These are phyloP conservation scores for Thamnophis sirtalis DNA, from an alignment of 2,113 vertebrate genomes.

Conservation along the genomic window DNA sequence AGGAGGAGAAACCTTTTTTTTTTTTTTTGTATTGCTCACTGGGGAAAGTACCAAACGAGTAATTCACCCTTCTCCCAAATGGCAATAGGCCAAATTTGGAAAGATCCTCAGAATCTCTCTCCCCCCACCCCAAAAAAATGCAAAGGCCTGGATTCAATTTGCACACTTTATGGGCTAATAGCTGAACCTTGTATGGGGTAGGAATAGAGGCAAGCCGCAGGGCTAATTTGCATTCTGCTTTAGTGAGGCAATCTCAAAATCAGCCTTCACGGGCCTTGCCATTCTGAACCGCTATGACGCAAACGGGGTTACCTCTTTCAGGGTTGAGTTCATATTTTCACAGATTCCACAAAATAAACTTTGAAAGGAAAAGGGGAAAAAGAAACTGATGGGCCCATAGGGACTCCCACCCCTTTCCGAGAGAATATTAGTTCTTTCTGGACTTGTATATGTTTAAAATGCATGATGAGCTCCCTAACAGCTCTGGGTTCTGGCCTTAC, in stretches of 20 bases:
- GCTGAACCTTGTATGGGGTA: neutral
- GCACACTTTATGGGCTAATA: neutral
- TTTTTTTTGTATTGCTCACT: neutral
- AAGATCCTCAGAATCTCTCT: neutral
- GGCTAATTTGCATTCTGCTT: neutral
- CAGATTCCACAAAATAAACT: neutral
- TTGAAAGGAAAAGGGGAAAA: neutral
- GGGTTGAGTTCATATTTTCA: neutral
- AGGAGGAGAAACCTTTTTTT: neutral
- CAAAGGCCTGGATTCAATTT: neutral
- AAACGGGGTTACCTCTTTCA: neutral
- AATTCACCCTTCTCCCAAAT: neutral
- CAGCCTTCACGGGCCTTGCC: neutral
- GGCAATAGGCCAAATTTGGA: neutral
- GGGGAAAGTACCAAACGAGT: neutral
- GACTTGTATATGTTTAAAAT: neutral
- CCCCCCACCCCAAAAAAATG: neutral
- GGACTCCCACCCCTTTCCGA: neutral
- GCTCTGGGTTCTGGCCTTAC: neutral
- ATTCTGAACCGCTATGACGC: neutral
- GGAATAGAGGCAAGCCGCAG: neutral
- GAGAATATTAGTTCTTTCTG: neutral
- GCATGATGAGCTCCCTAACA: neutral
- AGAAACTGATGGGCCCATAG: neutral
- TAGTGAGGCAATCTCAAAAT: neutral